Percentiles rank a stretch among this genome's conserved stretches.
Conservation (phyloP, 2,888 invertebrate species). For the Coecobrya sp. region DNA sequence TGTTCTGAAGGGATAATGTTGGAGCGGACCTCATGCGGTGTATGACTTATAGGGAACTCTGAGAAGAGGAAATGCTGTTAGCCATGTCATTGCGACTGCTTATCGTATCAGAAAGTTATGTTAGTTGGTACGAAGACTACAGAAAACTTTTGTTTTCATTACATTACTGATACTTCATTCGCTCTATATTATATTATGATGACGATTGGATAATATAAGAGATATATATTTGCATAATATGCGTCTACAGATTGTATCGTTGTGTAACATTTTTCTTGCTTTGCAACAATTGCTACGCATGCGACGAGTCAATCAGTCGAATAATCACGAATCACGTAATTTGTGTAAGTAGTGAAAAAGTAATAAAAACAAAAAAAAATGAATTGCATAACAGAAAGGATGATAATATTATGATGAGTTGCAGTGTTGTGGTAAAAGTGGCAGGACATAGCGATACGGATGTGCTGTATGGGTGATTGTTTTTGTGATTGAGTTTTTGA, state of each 20-base stretch:
- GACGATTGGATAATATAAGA: not conserved
- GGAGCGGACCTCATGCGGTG: conserved; percentile 1
- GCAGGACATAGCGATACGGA: not conserved
- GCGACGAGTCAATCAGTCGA: conserved; percentile 30
- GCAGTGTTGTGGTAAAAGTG: not conserved
- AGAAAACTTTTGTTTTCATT: conserved; percentile 72
- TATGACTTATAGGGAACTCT: conserved; percentile 56
- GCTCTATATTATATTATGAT: not conserved
- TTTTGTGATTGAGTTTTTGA: conserved; percentile 24
- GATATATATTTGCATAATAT: conserved; percentile 25
- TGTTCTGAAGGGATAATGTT: conserved; percentile 1
- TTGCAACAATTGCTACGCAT: conserved; percentile 53
- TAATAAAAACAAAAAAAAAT: conserved; percentile 48
- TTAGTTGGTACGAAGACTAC: not conserved
- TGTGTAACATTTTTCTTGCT: not conserved
- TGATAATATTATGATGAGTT: not conserved
- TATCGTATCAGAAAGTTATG: conserved; percentile 70
- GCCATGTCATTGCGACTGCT: conserved; percentile 54
- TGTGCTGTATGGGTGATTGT: not conserved
- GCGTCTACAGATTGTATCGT: conserved; percentile 21
- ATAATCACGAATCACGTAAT: conserved; percentile 63
- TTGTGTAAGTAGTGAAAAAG: conserved; percentile 39
- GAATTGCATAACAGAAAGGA: conserved; percentile 51
- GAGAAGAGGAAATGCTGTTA: conserved; percentile 72
- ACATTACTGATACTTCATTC: not conserved